A percentile compares a stretch with the other conserved stretches of the same genome.
phyloP scores from a whole-genome alignment of 2,113 vertebrate genomes.

The Pseudorasbora parva region DNA sequence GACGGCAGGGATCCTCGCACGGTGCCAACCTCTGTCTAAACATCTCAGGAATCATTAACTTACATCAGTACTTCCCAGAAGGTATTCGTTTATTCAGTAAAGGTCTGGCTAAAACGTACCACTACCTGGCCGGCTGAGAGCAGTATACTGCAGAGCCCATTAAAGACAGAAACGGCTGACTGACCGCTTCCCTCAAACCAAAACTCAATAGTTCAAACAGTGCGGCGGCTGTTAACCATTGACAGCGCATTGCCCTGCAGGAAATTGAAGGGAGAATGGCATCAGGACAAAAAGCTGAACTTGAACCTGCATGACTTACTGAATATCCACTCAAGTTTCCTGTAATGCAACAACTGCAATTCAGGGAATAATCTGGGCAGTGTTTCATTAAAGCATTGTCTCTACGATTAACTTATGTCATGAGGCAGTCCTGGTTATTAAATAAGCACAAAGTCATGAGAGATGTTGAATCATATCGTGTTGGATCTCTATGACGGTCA shows the following conservation, averaged over 20 bases:
- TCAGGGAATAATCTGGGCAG: too few relatives aligned
- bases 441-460: too few relatives aligned
- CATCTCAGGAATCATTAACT: conserved; percentile 25
- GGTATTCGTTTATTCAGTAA: conserved; percentile 6
- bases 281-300: neutral
- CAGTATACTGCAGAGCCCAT: neutral
- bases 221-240: neutral
- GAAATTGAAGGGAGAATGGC: neutral
- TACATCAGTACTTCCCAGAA: conserved; percentile 7
- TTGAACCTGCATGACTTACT: neutral
- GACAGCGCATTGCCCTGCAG: neutral
- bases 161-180: neutral
- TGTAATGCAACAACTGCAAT: too few relatives aligned
- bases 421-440: too few relatives aligned
- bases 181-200: neutral
- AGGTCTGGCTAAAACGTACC: conserved; percentile 36
- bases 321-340: too few relatives aligned
- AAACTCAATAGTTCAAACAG: neutral
- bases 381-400: too few relatives aligned
- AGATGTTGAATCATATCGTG: too few relatives aligned
- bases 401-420: too few relatives aligned
- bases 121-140: neutral
- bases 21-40: conserved; percentile 20
- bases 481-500: too few relatives aligned
- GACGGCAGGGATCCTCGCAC: neutral